Percentiles rank a stretch among this genome's conserved stretches.
Conservation (phyloP, 2,113 vertebrate genomes). For the Carettochelys insculpta region DNA sequence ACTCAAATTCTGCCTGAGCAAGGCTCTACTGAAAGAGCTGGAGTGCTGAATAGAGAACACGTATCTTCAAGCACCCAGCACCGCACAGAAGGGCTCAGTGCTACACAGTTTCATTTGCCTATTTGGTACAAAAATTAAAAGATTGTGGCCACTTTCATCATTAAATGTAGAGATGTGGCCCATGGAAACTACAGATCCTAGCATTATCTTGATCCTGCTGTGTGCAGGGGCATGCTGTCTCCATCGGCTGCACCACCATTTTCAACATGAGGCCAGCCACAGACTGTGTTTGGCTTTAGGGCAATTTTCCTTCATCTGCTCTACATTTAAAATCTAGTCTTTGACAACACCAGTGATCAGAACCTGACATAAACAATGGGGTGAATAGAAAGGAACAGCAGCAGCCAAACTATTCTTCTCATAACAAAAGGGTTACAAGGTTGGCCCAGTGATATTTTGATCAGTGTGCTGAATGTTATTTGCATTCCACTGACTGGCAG, state of each 20-base stretch:
- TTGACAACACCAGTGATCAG: conserved; percentile 24
- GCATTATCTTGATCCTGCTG: conserved; percentile 57
- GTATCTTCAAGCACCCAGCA: conserved; percentile 51
- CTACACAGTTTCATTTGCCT: neutral
- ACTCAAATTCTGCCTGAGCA: conserved; percentile 54
- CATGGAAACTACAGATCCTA: conserved; percentile 58
- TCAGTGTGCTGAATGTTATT: conserved; percentile 19
- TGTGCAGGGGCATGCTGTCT: conserved; percentile 44
- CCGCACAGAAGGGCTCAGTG: conserved; percentile 42
- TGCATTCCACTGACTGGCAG: neutral
- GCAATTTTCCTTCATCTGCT: neutral
- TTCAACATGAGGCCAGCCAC: neutral
- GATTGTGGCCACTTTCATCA: conserved; percentile 50
- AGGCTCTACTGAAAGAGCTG: conserved; percentile 53
- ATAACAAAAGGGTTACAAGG: neutral
- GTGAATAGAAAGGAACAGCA: neutral
- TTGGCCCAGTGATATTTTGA: neutral
- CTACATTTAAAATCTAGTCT: neutral
- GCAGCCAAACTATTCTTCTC: neutral
- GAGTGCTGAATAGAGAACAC: conserved; percentile 23
- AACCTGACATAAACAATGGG: neutral
- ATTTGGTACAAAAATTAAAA: conserved; percentile 15
- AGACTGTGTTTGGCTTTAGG: conserved; percentile 23
- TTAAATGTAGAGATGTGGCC: conserved; percentile 48
- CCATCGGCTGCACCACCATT: neutral